Evolutionary conservation across 2,888 invertebrate genomes (phyloP), one percentile per base, ranked within the genome.

Genomic region (Anoplius nigerrimus): DNA sequence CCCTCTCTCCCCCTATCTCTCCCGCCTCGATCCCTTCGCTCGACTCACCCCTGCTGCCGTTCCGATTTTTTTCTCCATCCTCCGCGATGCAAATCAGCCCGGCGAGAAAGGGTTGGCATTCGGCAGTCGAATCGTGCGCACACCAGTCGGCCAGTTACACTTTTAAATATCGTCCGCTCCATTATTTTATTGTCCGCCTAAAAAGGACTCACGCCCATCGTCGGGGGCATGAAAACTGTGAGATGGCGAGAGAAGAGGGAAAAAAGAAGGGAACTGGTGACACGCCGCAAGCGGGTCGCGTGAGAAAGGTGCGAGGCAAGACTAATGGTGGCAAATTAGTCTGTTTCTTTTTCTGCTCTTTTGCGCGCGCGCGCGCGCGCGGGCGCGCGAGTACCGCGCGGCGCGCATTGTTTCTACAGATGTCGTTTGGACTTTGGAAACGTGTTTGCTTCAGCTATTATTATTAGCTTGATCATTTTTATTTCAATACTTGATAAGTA

Each of bases 101-200:
- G 57, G 65, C 80, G 66, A 24, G 24, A 84, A 87, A 87, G 87
- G 86, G 87, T 87, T 87, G 78, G 24, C 22, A 60, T 55, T 62
- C 6, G 62, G 42, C 63, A 51, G 16, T 42, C 16, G n/a, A n/a
- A n/a, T n/a, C n/a, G n/a, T n/a, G n/a, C n/a, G n/a, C n/a, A n/a
- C n/a, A n/a, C n/a, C 48, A 18, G 16, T 70, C 62, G 64, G 73
- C 60, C 80, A 81, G 82, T 84, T 86, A 84, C 85, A 84, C 82
- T 87, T n/a, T 87, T 86, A 87, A 88, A 88, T 88, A 87, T 87
- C 86, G 83, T 70, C 74, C 79, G 74, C 82, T 78, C n/a, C n/a
- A 87, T 88, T 86, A 85, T 87, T 61, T 62, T 11, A 34, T 34
- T 34, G 34, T 11, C 11, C 73, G 77, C 83, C 74, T 85, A 87